A percentile compares a stretch with the other conserved stretches of the same genome.
These are phyloP conservation scores for Tineola bisselliella DNA, from an alignment of 2,888 invertebrate genomes.

Conservation along the genomic window DNA sequence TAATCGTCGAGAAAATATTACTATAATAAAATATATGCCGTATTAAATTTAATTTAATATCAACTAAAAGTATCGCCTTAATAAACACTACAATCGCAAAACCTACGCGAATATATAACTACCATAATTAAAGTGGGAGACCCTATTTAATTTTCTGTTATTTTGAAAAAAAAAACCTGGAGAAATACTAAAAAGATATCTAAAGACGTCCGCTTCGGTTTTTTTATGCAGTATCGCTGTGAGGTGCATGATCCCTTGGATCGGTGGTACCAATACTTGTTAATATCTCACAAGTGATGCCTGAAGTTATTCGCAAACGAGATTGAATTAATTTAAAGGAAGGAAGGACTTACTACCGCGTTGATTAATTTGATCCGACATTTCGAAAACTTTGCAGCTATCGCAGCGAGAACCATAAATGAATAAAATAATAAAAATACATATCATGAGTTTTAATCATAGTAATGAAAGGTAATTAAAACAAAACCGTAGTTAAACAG, in stretches of 20 bases:
- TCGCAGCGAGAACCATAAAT: no score
- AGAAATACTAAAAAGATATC: conserved; percentile 10
- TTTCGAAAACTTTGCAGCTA: no score
- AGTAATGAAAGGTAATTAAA: not conserved
- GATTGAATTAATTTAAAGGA: no score
- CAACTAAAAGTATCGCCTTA: conserved; percentile 3
- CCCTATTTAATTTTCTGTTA: conserved; percentile 16
- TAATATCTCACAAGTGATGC: no score
- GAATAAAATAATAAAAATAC: not conserved
- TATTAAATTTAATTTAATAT: no score
- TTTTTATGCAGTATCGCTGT: conserved; percentile 6
- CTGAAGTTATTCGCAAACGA: no score
- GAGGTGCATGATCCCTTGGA: conserved; percentile 1
- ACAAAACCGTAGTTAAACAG: not conserved
- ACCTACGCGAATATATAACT: conserved; percentile 11
- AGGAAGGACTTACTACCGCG: no score
- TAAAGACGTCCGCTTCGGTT: conserved; percentile 12
- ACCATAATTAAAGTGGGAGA: conserved; percentile 14
- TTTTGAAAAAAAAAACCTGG: conserved; percentile 14
- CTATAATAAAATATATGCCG: no score
- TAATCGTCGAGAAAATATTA: no score
- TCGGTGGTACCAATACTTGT: not conserved
- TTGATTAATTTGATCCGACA: no score
- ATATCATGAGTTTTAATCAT: not conserved
- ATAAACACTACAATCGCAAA: conserved; percentile 6